Base-by-base conservation (phyloP, 2,888 invertebrate genomes). In the Euphydryas editha region DNA sequence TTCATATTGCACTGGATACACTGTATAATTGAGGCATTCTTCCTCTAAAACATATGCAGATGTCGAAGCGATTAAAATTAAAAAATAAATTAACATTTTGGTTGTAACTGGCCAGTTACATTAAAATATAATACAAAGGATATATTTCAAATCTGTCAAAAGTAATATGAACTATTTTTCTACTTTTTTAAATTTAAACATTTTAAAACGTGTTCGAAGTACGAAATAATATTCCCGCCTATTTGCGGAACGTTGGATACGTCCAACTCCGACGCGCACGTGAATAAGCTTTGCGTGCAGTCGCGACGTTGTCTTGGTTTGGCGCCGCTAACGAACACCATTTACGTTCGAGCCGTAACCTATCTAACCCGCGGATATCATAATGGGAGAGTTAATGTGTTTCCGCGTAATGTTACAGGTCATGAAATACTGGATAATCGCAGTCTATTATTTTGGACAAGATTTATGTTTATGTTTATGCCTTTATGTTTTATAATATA, bases 1-100 rank as follows among this genome's bases (percentile, higher is more conserved):
- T 60, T 92, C 92, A 54, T 92, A 92, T 70, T 92, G 88, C 68
- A 90, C 82, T 66, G 92, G 92, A 70, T 92, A 92, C 56, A 92
- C 85, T 59, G 91, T 91, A 54, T 90, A 92, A 72, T 92, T 90
- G 17, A 92, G 76, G 73, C 92, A 92, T 73, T 92, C 91, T 76
- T 92, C 92, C 56, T 87, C 85, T 39, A 85, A 72, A 37, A 83
- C 73, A 66, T 82, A 79, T 13, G 80, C 85, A 37, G 81, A 80
- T 18, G 79, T 76, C n/a, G 81, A 75, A 8, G 78, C 77, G 64
- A 80, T 74, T 15, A 79, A 68, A 17, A 86, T 71, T 57, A 79
- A 67, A 18, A 59, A 65, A 5, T 47, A 47, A 6, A 24, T 7
- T 13, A 51, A 51, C 49, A 51, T 51, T 51, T 51, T 51, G 13